phyloP scores from a whole-genome alignment of 2,113 vertebrate species.

The Phylloscopus trochilus region DNA sequence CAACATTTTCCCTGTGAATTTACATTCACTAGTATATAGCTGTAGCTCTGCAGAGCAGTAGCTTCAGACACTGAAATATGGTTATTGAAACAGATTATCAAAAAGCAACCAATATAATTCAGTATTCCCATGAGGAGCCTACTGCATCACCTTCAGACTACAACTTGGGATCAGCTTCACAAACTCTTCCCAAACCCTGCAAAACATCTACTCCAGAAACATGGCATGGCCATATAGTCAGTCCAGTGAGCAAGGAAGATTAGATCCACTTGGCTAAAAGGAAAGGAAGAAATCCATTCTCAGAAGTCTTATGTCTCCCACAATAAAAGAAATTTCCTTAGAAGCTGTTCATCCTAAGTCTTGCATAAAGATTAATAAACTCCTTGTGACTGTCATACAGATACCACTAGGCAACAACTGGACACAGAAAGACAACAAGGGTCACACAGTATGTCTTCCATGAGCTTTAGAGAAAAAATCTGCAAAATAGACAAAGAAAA shows the following conservation, averaged over 20 bases:
- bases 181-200: background rate
- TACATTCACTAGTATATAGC: background rate
- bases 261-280: background rate
- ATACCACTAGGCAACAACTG: background rate
- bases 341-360: background rate
- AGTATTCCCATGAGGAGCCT: background rate
- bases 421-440: background rate
- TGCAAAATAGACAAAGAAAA: background rate
- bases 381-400: background rate
- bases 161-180: background rate
- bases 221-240: fast-evolving
- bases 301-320: background rate
- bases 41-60: background rate
- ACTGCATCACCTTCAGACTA: background rate
- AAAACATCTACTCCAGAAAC: background rate
- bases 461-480: background rate
- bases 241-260: background rate
- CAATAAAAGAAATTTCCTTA: background rate
- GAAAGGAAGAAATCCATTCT: background rate
- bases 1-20: background rate
- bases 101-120: background rate
- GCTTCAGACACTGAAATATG: background rate
- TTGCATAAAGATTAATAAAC: background rate
- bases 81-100: background rate
- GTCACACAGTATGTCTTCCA: background rate